phyloP scores from a whole-genome alignment of 2,888 invertebrate genomes.

The Anodontia alba region DNA sequence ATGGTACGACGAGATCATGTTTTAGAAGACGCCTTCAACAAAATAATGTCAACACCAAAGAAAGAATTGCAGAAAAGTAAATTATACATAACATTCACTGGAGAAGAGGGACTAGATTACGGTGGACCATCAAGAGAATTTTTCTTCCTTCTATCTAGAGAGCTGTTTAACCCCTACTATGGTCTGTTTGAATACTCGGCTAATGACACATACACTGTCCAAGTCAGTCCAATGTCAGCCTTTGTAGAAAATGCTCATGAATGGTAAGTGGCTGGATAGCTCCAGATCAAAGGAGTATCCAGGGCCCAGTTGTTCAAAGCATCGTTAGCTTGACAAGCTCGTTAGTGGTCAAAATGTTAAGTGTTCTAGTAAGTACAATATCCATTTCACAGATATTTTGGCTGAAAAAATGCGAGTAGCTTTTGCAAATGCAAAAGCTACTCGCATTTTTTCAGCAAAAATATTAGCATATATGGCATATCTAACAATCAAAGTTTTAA shows the following conservation, averaged over 20 bases:
- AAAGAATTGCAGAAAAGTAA: constrained; percentile 98
- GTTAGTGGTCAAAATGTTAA: too few relatives aligned
- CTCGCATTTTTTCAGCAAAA: too few relatives aligned
- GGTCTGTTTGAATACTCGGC: constrained; percentile 99
- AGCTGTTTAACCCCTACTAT: constrained; percentile 99
- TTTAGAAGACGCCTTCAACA: constrained; percentile 97
- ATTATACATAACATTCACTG: constrained; percentile 92
- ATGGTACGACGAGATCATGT: constrained; percentile 97
- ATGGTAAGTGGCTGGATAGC: constrained; percentile 89
- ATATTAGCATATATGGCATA: too few relatives aligned
- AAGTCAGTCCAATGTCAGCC: constrained; percentile 93
- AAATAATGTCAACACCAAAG: constrained; percentile 98
- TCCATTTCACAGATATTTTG: too few relatives aligned
- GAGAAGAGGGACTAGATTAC: constrained; percentile 98
- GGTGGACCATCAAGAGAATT: constrained; percentile 99
- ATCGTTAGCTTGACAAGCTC: too few relatives aligned
- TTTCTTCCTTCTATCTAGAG: constrained; percentile 98
- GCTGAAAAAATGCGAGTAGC: too few relatives aligned
- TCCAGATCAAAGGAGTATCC: too few relatives aligned
- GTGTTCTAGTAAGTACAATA: too few relatives aligned
- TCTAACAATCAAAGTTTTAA: too few relatives aligned
- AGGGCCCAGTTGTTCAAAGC: too few relatives aligned
- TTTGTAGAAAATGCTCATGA: constrained; percentile 99
- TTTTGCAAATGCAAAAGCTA: too few relatives aligned
- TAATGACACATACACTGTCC: constrained; percentile 98